Conservation (phyloP, 1,140 invertebrate genomes). For the Phymorhynchus buccinoides region DNA sequence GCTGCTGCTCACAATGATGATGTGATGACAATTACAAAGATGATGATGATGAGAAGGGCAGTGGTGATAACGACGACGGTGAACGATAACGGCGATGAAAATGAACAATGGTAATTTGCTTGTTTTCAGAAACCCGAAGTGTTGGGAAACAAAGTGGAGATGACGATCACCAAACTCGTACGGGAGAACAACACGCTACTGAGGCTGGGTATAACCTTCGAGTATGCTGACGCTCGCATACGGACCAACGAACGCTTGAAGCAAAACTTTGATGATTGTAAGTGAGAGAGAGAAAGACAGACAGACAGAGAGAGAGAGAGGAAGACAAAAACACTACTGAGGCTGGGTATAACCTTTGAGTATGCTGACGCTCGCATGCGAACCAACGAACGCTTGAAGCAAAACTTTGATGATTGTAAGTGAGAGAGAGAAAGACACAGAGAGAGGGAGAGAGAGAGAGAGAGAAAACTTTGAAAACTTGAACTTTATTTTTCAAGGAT, state of each 20-base stretch:
- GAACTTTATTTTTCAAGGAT: too few relatives aligned
- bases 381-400: slow-evolving; percentile 92
- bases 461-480: too few relatives aligned
- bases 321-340: slow-evolving; percentile 91
- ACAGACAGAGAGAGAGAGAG: too few relatives aligned
- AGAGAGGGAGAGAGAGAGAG: too few relatives aligned
- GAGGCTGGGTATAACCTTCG: slow-evolving; percentile 93
- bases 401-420: slow-evolving; percentile 88
- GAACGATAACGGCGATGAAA: too few relatives aligned
- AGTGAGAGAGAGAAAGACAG: slow-evolving; percentile 41
- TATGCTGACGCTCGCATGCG: slow-evolving; percentile 95
- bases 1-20: too few relatives aligned
- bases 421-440: neutral
- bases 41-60: too few relatives aligned
- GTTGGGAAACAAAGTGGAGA: slow-evolving; percentile 97
- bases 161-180: slow-evolving; percentile 94
- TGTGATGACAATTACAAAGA: too few relatives aligned
- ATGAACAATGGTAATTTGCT: too few relatives aligned
- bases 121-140: slow-evolving; percentile 89
- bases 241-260: slow-evolving; percentile 93
- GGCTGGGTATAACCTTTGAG: slow-evolving; percentile 94
- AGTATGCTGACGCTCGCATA: slow-evolving; percentile 96
- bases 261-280: slow-evolving; percentile 89
- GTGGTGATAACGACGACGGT: too few relatives aligned
- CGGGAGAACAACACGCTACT: slow-evolving; percentile 93